phyloP scores from a whole-genome alignment of 1,140 invertebrate genomes.

The Semibalanus balanoides region DNA sequence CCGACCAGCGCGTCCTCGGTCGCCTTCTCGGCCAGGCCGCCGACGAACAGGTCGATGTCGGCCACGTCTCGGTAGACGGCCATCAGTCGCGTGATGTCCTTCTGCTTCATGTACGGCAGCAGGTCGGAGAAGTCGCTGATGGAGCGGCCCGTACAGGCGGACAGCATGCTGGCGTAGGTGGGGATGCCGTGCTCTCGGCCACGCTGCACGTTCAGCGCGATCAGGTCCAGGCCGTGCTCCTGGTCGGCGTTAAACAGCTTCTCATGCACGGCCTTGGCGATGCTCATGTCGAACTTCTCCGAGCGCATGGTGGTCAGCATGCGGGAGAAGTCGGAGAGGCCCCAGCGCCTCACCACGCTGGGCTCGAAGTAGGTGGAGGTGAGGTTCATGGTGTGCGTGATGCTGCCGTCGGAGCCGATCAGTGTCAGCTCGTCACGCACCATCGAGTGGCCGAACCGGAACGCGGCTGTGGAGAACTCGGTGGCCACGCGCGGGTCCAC shows the following conservation, averaged over 20 bases:
- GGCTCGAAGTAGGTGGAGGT: neutral
- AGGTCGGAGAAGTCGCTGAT: conserved; percentile 16
- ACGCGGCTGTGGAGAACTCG: conserved; percentile 23
- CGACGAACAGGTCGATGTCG: conserved; percentile 68
- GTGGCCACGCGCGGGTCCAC: conserved; percentile 19
- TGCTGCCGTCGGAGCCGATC: neutral
- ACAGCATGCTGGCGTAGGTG: conserved; percentile 18
- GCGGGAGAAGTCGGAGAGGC: no score
- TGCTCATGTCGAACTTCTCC: no score
- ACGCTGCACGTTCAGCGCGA: conserved; percentile 27
- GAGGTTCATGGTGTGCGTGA: neutral
- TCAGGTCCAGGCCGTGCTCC: conserved; percentile 31
- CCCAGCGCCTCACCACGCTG: no score
- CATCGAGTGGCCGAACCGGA: conserved; percentile 30
- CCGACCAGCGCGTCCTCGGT: conserved; percentile 32
- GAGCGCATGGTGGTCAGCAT: no score
- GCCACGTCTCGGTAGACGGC: conserved; percentile 43
- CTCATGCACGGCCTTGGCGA: conserved; percentile 5
- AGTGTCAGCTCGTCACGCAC: conserved; percentile 12
- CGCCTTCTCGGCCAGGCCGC: conserved; percentile 41
- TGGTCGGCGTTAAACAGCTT: conserved; percentile 23
- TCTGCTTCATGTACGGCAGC: conserved; percentile 12
- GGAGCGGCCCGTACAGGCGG: conserved; percentile 16
- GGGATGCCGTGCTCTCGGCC: conserved; percentile 30
- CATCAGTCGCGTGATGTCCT: conserved; percentile 30